Conservation (phyloP, 2,888 invertebrate species). For the Cataglyphis altisquamis region DNA sequence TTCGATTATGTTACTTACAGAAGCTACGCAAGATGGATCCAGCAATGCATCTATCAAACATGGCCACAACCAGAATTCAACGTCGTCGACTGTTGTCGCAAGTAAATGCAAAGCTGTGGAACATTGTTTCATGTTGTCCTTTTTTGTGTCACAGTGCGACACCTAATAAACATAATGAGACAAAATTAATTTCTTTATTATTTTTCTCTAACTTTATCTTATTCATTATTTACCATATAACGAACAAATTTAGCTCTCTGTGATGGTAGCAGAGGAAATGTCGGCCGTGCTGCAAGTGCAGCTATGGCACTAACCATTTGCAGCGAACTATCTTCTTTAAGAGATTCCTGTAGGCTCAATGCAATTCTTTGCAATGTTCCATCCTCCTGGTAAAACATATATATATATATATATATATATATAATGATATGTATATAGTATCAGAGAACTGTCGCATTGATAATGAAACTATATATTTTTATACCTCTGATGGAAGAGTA, state of each 20-base stretch:
- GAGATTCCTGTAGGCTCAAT: conserved; percentile 80
- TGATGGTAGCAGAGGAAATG: conserved; percentile 79
- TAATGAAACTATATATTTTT: not conserved
- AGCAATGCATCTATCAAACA: conserved; percentile 78
- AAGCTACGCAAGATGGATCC: conserved; percentile 75
- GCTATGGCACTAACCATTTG: conserved; percentile 82
- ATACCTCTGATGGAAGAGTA: conserved; percentile 81
- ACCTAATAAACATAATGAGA: conserved; percentile 69
- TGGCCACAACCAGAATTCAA: conserved; percentile 84
- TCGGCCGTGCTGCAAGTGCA: conserved; percentile 81
- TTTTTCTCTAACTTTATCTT: not conserved
- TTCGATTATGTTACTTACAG: conserved; percentile 68
- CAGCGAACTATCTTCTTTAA: conserved; percentile 78
- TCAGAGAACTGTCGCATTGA: not conserved
- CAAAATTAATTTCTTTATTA: conserved; percentile 20
- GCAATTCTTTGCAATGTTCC: conserved; percentile 81
- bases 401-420: no score
- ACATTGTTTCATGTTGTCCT: conserved; percentile 80
- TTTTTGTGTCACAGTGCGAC: conserved; percentile 76
- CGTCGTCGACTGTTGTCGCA: conserved; percentile 82
- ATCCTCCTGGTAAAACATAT: conserved; percentile 74
- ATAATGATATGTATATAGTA: not conserved
- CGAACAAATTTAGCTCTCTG: conserved; percentile 81
- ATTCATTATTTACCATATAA: conserved; percentile 76
- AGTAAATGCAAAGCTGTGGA: conserved; percentile 82